A percentile compares a stretch with the other conserved stretches of the same genome.
These are phyloP conservation scores for Raphicerus campestris DNA, from an alignment of 2,113 vertebrate species.

Conservation along the genomic window DNA sequence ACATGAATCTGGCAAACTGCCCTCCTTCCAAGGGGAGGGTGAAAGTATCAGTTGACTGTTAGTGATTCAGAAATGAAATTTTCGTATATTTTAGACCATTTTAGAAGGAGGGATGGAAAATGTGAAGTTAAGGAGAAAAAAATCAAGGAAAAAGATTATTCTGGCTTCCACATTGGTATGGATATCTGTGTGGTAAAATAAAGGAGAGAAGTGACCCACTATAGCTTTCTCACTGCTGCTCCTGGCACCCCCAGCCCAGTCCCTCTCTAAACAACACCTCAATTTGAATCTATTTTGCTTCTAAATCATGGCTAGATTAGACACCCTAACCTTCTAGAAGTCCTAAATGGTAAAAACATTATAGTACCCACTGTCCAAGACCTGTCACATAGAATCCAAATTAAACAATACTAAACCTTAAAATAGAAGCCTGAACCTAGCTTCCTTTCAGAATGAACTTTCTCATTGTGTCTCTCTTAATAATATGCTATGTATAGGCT, in stretches of 20 bases:
- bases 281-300: not conserved
- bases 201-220: not conserved
- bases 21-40: conserved; percentile 26
- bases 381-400: not conserved
- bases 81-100: conserved; percentile 15
- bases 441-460: not conserved
- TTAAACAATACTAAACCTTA: not conserved
- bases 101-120: not conserved
- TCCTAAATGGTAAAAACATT: not conserved
- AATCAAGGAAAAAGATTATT: not conserved
- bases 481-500: not conserved
- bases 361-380: not conserved
- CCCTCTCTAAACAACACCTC: not conserved
- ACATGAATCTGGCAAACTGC: conserved; percentile 40
- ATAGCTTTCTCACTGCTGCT: not conserved
- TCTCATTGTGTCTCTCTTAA: not conserved
- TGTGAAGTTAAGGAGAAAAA: not conserved
- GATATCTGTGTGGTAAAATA: not conserved
- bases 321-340: not conserved
- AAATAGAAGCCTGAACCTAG: not conserved
- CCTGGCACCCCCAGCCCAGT: not conserved
- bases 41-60: conserved; percentile 53
- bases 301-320: not conserved
- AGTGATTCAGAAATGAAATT: conserved; percentile 50
- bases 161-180: not conserved